Conservation (phyloP, 2,888 invertebrate species). For the Amblyjoppa fuscipennis region DNA sequence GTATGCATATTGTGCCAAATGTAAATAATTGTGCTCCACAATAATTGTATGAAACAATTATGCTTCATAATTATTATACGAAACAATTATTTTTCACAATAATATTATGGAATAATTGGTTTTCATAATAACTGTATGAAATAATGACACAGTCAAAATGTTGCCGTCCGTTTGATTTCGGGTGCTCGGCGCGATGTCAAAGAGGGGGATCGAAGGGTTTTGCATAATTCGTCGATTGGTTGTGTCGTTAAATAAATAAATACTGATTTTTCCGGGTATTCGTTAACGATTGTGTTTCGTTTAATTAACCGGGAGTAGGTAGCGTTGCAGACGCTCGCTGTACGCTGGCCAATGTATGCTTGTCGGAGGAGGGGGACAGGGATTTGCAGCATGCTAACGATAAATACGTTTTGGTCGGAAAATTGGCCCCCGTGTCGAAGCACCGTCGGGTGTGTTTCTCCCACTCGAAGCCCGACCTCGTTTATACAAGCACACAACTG, state of each 20-base stretch:
- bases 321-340: not conserved
- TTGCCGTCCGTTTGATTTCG: no score
- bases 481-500: not conserved
- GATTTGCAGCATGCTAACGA: slow-evolving; percentile 7
- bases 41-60: no score
- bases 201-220: not conserved
- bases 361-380: not conserved
- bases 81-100: no score
- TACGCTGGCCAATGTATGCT: not conserved
- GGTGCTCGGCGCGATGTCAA: not conserved
- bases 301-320: not conserved
- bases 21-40: no score
- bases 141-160: no score
- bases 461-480: not conserved
- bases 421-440: slow-evolving; percentile 2
- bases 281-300: not conserved
- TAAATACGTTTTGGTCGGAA: slow-evolving; percentile 10
- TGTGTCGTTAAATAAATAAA: not conserved
- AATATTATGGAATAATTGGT: no score
- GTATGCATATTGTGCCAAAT: no score
- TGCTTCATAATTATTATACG: no score
- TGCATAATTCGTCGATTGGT: not conserved
- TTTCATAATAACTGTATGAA: no score
- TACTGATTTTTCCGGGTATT: not conserved
- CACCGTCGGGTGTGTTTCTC: not conserved